Base-by-base conservation (phyloP, 2,113 vertebrate genomes). In the Corythornis madagascariensis region DNA sequence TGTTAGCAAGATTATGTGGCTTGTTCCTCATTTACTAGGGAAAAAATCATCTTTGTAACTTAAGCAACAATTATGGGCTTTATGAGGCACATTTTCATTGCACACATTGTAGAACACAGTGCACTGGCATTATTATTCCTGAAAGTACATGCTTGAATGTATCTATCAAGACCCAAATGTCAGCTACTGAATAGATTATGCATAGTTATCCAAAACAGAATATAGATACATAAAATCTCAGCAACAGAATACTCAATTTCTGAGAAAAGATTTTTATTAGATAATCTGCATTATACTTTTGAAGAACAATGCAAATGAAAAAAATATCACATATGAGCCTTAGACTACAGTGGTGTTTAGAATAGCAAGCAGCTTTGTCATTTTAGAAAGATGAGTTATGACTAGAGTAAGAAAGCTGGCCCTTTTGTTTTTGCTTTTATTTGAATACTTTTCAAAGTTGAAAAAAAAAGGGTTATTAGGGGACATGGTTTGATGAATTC, bases 11-110 rank as follows among this genome's bases (percentile, higher is more conserved):
- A 96, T 96, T 96, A 96, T 96, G 91, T 92, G 78, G 95, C 96
- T 97, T 88, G 95, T 95, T 93, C 94, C 93, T 97, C 96, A 91
- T 95, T 97, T 97, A 95, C 94, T 96, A 69, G 77, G 79, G 4
- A 92, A 93, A 95, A 96, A 95, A 94, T 96, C 94, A 97, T 95
- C 97, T 94, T 95, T 97, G 96, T 95, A 94, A 97, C 92, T 92
- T 97, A 91, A 55, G 86, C 86, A 95, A 95, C 90, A 93, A 94
- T 97, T 95, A 90, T 53, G 61, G 90, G 84, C 89, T 92, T 96
- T 95, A 90, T 91, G 80, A 93, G 83, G 79, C 95, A 88, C 95
- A 93, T 94, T 95, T 97, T 95, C 94, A 94, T 96, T 88, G 92
- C 91, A 95, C 85, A 88, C 71, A 91, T 93, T 96, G 74, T 86